Percentiles rank a stretch among this genome's conserved stretches.
Conservation (phyloP, 2,888 invertebrate genomes). For the Melolontha melolontha region DNA sequence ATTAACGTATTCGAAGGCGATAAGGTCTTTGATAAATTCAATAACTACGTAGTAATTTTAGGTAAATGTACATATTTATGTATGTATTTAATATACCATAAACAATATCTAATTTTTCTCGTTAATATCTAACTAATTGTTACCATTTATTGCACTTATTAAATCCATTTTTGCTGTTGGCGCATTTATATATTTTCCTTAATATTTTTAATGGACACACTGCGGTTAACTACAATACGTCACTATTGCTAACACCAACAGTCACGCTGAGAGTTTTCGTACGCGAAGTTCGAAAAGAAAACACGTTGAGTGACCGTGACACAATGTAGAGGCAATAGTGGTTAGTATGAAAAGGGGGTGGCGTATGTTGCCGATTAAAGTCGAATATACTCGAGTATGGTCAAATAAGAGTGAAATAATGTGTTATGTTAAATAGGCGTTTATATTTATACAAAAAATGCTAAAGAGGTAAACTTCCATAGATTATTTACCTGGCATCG, state of each 20-base stretch:
- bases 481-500: neutral
- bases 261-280: constrained; percentile 51
- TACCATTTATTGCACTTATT: neutral
- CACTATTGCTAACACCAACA: too few species aligned
- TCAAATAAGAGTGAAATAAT: constrained; percentile 43
- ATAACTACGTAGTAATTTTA: too few species aligned
- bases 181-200: neutral
- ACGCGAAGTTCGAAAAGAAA: constrained; percentile 49
- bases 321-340: constrained; percentile 58
- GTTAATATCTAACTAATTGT: neutral
- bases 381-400: constrained; percentile 55
- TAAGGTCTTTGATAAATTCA: too few species aligned
- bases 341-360: constrained; percentile 54
- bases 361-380: constrained; percentile 51
- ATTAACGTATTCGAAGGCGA: too few species aligned
- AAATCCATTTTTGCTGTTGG: neutral
- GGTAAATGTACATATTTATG: too few species aligned
- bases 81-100: too few species aligned
- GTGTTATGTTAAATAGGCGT: neutral
- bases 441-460: neutral
- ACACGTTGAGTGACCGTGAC: constrained; percentile 57
- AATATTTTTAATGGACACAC: constrained; percentile 15
- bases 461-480: neutral
- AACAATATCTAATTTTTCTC: constrained; percentile 6
- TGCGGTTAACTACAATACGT: neutral